Conservation (phyloP, 1,140 invertebrate genomes). For the Doryteuthis pealeii region DNA sequence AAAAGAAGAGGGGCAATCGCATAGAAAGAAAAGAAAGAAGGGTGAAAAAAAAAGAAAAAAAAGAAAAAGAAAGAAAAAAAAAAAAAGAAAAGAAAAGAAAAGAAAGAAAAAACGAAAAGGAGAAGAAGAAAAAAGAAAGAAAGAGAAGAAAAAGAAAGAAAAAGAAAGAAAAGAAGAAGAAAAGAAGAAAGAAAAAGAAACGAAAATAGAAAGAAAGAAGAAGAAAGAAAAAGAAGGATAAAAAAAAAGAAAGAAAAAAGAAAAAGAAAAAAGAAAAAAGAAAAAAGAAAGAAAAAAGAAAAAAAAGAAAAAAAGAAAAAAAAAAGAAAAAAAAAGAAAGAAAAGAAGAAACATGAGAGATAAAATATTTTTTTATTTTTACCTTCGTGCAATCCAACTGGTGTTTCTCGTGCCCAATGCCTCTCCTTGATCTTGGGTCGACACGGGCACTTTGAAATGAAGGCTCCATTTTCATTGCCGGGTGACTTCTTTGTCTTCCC, state of each 20-base stretch:
- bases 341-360: no score
- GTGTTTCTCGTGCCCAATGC: background rate
- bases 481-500: background rate
- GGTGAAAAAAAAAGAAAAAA: background rate
- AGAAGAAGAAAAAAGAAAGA: background rate
- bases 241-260: no score
- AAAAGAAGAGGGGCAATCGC: no score
- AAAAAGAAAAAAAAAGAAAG: background rate
- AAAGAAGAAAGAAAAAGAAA: background rate
- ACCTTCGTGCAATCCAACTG: no score
- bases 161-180: background rate
- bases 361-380: no score
- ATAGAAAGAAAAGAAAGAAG: background rate
- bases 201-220: no score
- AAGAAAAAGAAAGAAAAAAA: background rate
- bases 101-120: background rate
- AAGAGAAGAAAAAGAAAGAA: background rate
- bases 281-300: background rate
- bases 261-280: background rate
- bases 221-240: no score
- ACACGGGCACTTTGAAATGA: slow-evolving; percentile 43
- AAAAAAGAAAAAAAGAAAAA: background rate
- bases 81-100: background rate
- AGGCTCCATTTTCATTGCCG: slow-evolving; percentile 31
- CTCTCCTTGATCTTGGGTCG: slow-evolving; percentile 28